Evolutionary conservation across 2,113 vertebrate species (phyloP), one percentile per base, ranked within the genome.

Genomic region (Plecotus auritus): DNA sequence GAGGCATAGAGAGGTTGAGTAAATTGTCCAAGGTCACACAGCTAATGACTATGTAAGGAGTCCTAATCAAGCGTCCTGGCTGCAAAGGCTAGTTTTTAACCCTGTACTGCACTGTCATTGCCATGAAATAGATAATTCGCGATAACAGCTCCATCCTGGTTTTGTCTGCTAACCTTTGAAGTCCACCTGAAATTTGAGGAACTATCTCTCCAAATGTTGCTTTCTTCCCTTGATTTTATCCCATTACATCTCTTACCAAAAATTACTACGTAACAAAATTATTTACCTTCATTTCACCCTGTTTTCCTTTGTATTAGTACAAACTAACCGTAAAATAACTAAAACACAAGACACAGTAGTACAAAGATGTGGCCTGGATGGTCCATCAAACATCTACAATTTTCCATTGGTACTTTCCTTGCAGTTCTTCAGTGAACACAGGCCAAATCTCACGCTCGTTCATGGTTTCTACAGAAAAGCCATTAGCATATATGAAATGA

Each of bases 401-500:
- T 92, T 90, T 51, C 47, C 59, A 14, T 26, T 40, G 12, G 49
- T 64, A 47, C 59, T 95, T 76, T 76, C 80, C 95, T 85, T 49
- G 32, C 64, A 88, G 35, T 35, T 83, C 7, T 70, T 96, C 23
- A 84, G 9, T 22, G 85, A 96, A 80, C 76, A 76, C 47, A 83
- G 59, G 22, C 51, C 91, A 94, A 69, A 88, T 61, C 30, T 86
- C 54, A 66, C 32, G 47, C 42, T 90, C 6, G 13, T 80, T 89
- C 85, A 6, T 81, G 70, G 83, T 95, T 96, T 96, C 86, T 95
- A 93, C 72, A 95, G 91, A 94, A 96, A 95, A 88, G 6, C 30
- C 35, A 95, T 96, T 96, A 96, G 94, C 95, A 97, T 97, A 95
- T 87, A 86, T 93, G 49, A 97, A 95, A 74, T 95, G 89, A 90